Evolutionary conservation across 23 tunicate genomes (phyloP).

Genomic region (Diplosoma virens): DNA sequence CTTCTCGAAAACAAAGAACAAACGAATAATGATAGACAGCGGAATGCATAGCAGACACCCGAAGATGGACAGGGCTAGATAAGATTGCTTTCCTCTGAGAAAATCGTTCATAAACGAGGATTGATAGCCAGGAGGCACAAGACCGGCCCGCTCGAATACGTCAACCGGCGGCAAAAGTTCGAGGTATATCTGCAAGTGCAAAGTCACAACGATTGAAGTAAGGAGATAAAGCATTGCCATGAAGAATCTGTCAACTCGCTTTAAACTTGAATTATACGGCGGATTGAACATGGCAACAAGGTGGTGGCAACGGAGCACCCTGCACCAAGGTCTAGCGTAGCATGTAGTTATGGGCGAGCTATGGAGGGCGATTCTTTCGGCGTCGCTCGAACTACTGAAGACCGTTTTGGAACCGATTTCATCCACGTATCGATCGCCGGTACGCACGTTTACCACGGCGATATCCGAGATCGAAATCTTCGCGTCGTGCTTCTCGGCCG

Average conservation of each 20-base stretch:
- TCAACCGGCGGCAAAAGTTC: slow-evolving; percentile 13
- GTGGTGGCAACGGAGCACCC: slow-evolving; percentile 31
- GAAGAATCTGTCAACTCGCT: slow-evolving; percentile 25
- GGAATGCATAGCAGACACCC: slow-evolving; percentile 33
- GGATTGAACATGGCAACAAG: slow-evolving; percentile 26
- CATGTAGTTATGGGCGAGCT: background rate
- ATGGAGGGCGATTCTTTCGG: background rate
- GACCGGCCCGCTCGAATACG: no score
- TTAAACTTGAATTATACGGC: slow-evolving; percentile 2
- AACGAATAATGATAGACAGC: slow-evolving; percentile 2
- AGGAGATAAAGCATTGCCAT: background rate
- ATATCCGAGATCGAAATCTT: background rate
- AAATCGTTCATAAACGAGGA: background rate
- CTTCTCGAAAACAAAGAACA: background rate
- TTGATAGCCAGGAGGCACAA: background rate
- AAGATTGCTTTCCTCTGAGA: background rate
- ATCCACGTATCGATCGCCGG: slow-evolving; percentile 16
- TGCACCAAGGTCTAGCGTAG: background rate
- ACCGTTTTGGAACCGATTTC: background rate
- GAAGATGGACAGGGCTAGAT: background rate
- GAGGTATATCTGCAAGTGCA: slow-evolving; percentile 23
- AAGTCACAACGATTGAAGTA: background rate
- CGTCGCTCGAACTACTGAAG: background rate
- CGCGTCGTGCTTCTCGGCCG: background rate
- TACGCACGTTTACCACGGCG: background rate